A percentile compares a stretch with the other conserved stretches of the same genome.
These are phyloP conservation scores for Ceratotherium simum DNA, from an alignment of 2,113 vertebrate species.

Conservation along the genomic window DNA sequence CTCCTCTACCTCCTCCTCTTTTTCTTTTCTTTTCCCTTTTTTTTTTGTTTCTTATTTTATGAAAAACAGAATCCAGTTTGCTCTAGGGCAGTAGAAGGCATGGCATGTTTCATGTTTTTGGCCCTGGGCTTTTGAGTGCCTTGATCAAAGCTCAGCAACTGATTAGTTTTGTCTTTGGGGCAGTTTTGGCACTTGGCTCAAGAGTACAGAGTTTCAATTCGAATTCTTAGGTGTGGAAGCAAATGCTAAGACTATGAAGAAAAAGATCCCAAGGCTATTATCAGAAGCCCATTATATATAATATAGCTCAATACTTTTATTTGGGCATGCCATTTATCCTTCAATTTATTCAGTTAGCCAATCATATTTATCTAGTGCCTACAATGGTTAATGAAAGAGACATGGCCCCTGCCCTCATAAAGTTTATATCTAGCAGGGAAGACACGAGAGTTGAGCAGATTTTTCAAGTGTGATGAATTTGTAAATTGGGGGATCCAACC, in stretches of 20 bases:
- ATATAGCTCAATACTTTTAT: neutral
- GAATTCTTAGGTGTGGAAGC: slow-evolving; percentile 18
- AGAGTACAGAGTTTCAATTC: slow-evolving; percentile 41
- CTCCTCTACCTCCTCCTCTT: neutral
- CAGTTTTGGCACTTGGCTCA: neutral
- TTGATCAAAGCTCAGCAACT: slow-evolving; percentile 51
- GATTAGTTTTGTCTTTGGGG: slow-evolving; percentile 56
- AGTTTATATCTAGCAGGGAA: neutral
- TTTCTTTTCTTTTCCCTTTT: neutral
- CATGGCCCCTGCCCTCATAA: neutral
- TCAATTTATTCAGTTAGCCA: slow-evolving; percentile 26
- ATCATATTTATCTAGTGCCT: neutral
- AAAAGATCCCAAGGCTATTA: slow-evolving; percentile 3
- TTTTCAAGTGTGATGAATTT: slow-evolving; percentile 36
- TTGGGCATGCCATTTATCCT: slow-evolving; percentile 23
- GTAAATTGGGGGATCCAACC: neutral
- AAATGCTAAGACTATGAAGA: slow-evolving; percentile 50
- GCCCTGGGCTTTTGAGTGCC: neutral
- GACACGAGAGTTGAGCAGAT: neutral
- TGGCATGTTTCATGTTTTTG: neutral
- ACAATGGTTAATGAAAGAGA: slow-evolving; percentile 25
- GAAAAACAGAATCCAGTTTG: slow-evolving; percentile 60
- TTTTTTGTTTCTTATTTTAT: slow-evolving; percentile 33
- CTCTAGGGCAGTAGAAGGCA: neutral
- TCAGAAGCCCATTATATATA: neutral